These are phyloP conservation scores for Nothocercus julius DNA, from an alignment of 2,113 vertebrate genomes.

Conservation along the genomic window DNA sequence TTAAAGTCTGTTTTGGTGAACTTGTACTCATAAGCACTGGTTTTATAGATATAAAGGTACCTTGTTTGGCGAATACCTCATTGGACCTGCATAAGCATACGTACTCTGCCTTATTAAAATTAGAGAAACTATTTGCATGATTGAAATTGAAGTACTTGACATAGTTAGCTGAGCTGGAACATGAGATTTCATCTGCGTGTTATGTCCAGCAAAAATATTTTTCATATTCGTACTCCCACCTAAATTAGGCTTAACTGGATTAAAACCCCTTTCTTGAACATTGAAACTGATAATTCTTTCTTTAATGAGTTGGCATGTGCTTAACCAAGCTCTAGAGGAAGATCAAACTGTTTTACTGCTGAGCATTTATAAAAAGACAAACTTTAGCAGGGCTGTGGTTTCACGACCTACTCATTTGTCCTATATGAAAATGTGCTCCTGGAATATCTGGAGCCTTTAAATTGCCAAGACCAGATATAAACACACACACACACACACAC, in stretches of 20 bases:
- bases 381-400: neutral
- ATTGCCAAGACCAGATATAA: neutral
- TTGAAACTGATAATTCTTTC: neutral
- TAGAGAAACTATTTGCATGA: neutral
- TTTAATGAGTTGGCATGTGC: neutral
- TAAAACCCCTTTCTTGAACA: neutral
- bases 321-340: neutral
- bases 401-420: neutral
- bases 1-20: neutral
- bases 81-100: neutral
- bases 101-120: neutral
- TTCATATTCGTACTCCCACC: accelerated
- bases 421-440: neutral
- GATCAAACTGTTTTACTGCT: neutral
- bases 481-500: too few species aligned
- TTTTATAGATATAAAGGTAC: neutral
- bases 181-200: neutral
- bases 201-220: neutral
- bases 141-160: neutral
- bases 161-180: neutral
- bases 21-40: neutral
- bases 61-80: neutral
- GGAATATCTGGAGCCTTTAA: neutral
- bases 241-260: neutral
- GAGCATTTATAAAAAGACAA: neutral